Base-by-base conservation (phyloP, 1,140 invertebrate species). In the Heliconius congener region DNA sequence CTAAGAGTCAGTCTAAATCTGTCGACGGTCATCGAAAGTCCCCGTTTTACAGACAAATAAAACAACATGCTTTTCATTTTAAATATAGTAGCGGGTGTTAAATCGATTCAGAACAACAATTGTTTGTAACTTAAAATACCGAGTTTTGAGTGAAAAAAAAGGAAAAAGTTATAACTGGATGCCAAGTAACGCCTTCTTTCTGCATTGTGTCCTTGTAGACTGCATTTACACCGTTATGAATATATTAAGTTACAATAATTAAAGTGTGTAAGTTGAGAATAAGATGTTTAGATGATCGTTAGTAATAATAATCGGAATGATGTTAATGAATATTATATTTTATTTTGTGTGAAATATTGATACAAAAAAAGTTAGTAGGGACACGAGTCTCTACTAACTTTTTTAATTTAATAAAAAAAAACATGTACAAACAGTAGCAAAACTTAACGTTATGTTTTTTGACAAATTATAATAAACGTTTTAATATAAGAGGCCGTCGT, bases 141-240 rank as follows among this genome's bases (percentile, higher is more conserved):
- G 52, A 71, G 60, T 80, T 82, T 66, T 75, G 74, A 82, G 76
- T 79, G 83, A 76, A 85, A 87, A 76, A 87, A 86, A 84, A 84
- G 83, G 80, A 82, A 83, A 84, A 87, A 84, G 80, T 86, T 85
- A 80, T 83, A 86, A 85, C 82, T 81, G 81, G 76, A 82, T 71
- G 79, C 81, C 81, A 82, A 85, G 84, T 87, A 83, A 82, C 74
- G 81, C 80, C 82, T 81, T 81, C 74, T 81, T 82, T 83, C 77
- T 83, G 80, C 83, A 83, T 86, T 84, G 80, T 84, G 81, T 84
- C 83, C 75, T 39, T 60, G 73, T 9, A 30, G 80, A 50, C 37
- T 34, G 1, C 73, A 71, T 60, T 85, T 77, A 84, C 80, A 87
- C 84, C 79, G 82, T 71, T 52, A 13, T 70, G 81, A 80, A 77